Evolutionary conservation across 1,140 invertebrate genomes (phyloP), one percentile per base, ranked within the genome.

Genomic region (Gyrodactylus bullatarudis): DNA sequence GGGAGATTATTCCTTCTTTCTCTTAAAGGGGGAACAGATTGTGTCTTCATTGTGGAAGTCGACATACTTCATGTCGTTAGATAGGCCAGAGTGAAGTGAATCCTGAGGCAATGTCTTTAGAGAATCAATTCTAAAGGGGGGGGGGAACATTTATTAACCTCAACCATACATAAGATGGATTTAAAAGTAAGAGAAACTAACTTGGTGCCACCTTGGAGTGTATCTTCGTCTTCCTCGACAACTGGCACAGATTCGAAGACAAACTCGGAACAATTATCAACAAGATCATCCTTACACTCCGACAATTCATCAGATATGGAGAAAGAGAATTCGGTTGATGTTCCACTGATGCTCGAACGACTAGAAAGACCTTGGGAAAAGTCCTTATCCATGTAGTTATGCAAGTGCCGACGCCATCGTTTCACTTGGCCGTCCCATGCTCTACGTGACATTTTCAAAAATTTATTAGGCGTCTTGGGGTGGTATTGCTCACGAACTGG

Each of bases 391-490:
- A 91, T 88, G 84, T 85, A 94, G 75, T 84, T 82, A 78, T 94
- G 90, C 24, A 94, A 81, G 75, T 87, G 84, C 77, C 86, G 85
- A 68, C 89, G 83, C 90, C 90, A 93, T 69, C 87, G 83, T 80
- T 86, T 87, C 0, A 95, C 85, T 75, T 89, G 83, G 20, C 85
- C 86, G 79, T 95, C 91, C 86, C 89, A 95, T 16, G 87, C 89
- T 77, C 89, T 83, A 69, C 91, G 84, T 77, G 88, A 91, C 79
- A 89, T 91, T 79, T 90, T 90, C 34, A 85, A 78, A 79, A 85
- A 84, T 79, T 89, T 91, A 75, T 89, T 86, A 0, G 91, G 91
- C 21, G 90, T 93, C 77, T 84, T 84, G 20, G 90, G 90, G 83
- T 92, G 86, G 20, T 23, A 72, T 23, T 2, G 2, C 71, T 8